Evolutionary conservation across 2,888 invertebrate species (phyloP).

Genomic region (Melangyna quadrimaculata): DNA sequence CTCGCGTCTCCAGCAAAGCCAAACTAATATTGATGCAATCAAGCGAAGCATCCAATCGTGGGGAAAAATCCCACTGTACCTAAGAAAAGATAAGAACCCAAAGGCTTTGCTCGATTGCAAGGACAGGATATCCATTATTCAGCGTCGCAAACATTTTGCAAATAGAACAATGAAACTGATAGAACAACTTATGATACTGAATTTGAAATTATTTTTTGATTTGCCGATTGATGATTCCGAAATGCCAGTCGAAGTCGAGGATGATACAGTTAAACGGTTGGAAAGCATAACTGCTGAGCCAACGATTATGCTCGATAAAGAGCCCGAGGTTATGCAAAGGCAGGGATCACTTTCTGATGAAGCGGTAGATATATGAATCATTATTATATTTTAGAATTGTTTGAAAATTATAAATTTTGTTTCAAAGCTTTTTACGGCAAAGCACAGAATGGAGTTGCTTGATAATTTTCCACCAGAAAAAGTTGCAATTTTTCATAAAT

Average conservation of each 20-base stretch:
- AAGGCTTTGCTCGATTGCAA: slow-evolving; percentile 83
- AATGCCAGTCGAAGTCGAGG: slow-evolving; percentile 77
- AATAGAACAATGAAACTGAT: slow-evolving; percentile 83
- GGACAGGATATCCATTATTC: slow-evolving; percentile 74
- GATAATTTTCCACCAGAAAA: slow-evolving; percentile 74
- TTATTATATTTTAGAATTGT: not conserved
- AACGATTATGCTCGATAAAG: slow-evolving; percentile 67
- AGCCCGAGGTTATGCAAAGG: slow-evolving; percentile 76
- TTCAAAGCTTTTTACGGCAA: slow-evolving; percentile 62
- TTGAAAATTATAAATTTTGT: not conserved
- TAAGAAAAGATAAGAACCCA: slow-evolving; percentile 86
- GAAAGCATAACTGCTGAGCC: slow-evolving; percentile 74
- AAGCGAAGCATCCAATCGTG: slow-evolving; percentile 85
- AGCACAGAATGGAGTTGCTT: slow-evolving; percentile 74
- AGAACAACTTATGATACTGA: slow-evolving; percentile 83
- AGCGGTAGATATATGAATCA: slow-evolving; percentile 11
- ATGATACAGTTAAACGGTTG: slow-evolving; percentile 76
- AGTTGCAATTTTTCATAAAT: slow-evolving; percentile 79
- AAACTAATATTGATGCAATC: slow-evolving; percentile 85
- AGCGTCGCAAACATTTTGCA: slow-evolving; percentile 79
- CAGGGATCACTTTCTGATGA: slow-evolving; percentile 25
- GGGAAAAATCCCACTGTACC: slow-evolving; percentile 88
- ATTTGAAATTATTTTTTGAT: slow-evolving; percentile 87
- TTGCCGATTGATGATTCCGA: slow-evolving; percentile 79
- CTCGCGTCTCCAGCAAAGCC: slow-evolving; percentile 85